A percentile compares a stretch with the other conserved stretches of the same genome.
phyloP scores from a whole-genome alignment of 53 echinoderm and acorn worm genomes.

The Actinopyga echinites region DNA sequence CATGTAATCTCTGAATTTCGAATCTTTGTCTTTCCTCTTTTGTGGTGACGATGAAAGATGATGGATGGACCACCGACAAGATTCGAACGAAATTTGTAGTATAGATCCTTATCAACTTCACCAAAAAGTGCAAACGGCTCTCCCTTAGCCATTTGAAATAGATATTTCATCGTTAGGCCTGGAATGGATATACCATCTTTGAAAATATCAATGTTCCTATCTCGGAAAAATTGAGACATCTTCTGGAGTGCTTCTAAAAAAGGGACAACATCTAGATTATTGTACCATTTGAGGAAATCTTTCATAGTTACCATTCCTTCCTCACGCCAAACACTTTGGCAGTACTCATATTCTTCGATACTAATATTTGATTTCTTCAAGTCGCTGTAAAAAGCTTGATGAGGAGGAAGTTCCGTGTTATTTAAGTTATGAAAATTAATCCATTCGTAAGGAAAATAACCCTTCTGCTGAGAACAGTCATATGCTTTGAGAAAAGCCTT shows the following conservation, averaged over 20 bases:
- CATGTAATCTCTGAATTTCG: not conserved
- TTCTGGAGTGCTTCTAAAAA: slow-evolving; percentile 46
- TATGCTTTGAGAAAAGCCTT: slow-evolving; percentile 46
- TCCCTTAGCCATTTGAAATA: slow-evolving; percentile 36
- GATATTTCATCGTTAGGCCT: slow-evolving; percentile 48
- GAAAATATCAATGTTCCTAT: slow-evolving; percentile 35
- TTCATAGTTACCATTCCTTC: slow-evolving; percentile 30
- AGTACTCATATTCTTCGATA: too few species aligned
- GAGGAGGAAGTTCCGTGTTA: slow-evolving; percentile 10
- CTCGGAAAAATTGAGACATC: slow-evolving; percentile 42
- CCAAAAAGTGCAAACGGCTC: slow-evolving; percentile 27
- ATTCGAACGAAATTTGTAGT: slow-evolving; percentile 41
- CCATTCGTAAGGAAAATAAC: too few species aligned
- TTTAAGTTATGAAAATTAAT: too few species aligned
- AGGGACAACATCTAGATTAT: slow-evolving; percentile 19
- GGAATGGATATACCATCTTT: slow-evolving; percentile 55
- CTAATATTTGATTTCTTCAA: too few species aligned
- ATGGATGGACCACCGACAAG: slow-evolving; percentile 62
- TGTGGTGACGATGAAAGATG: too few species aligned
- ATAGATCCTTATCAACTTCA: slow-evolving; percentile 47
- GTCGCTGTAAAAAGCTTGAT: slow-evolving; percentile 31
- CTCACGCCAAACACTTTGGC: not conserved
- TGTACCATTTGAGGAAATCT: slow-evolving; percentile 64
- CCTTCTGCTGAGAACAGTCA: too few species aligned
- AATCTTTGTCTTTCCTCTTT: not conserved